Percentiles rank a stretch among this genome's conserved stretches.
These are phyloP conservation scores for Lamellibrachia satsuma DNA, from an alignment of 2,888 invertebrate genomes.

Conservation along the genomic window DNA sequence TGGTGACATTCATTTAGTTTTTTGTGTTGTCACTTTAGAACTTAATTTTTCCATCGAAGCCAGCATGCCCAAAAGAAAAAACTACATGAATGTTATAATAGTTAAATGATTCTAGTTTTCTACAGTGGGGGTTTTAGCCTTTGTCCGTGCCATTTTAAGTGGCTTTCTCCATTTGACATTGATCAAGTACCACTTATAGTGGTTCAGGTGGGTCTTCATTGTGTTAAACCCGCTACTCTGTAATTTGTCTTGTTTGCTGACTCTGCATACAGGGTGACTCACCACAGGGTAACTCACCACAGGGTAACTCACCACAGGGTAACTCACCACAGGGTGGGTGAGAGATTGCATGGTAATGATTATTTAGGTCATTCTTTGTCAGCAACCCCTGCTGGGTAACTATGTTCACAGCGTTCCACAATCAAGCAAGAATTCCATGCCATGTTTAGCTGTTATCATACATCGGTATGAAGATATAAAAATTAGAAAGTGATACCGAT, in stretches of 20 bases:
- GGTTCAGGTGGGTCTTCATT: not conserved
- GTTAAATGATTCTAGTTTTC: not conserved
- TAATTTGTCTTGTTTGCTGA: constrained; percentile 6
- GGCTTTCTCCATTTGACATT: not conserved
- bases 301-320: not conserved
- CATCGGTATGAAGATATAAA: not conserved
- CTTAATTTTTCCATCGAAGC: not conserved
- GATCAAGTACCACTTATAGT: not conserved
- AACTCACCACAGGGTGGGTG: not conserved
- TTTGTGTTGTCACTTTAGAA: not conserved
- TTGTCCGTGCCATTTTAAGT: not conserved
- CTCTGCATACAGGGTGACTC: not conserved
- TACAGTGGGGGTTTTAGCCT: not conserved
- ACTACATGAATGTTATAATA: not conserved
- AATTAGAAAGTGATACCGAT: not conserved
- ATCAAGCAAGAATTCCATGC: constrained; percentile 8
- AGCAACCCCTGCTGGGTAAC: not conserved
- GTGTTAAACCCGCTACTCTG: not conserved
- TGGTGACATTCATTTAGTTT: too few species aligned
- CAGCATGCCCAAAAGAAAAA: not conserved
- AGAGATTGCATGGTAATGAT: not conserved
- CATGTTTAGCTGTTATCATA: not conserved
- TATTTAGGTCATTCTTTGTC: not conserved
- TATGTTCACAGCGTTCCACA: not conserved
- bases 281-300: not conserved